Conservation (phyloP, 2,888 invertebrate genomes). For the Melanophora roralis region DNA sequence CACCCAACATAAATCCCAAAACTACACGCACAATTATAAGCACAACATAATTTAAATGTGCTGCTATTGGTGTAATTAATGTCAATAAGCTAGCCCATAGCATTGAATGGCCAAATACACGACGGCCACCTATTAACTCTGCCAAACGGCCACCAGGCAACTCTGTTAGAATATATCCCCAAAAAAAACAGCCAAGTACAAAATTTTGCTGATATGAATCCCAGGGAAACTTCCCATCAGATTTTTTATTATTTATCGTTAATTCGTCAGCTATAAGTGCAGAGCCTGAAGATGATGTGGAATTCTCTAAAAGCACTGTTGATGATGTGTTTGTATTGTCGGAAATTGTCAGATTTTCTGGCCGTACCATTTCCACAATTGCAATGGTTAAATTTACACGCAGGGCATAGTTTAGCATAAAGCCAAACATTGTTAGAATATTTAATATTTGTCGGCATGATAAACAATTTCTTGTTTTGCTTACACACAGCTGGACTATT, state of each 20-base stretch:
- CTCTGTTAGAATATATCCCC: constrained; percentile 94
- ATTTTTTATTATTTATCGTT: constrained; percentile 49
- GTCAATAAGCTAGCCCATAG: constrained; percentile 88
- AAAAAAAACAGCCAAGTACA: constrained; percentile 92
- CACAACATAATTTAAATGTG: constrained; percentile 83
- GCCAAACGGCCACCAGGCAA: constrained; percentile 92
- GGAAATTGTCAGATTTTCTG: constrained; percentile 58
- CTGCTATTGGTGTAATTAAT: constrained; percentile 87
- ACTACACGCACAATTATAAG: constrained; percentile 85
- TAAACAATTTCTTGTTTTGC: constrained; percentile 78
- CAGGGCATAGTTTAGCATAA: constrained; percentile 93
- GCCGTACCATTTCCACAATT: constrained; percentile 87
- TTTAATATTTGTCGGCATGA: constrained; percentile 89
- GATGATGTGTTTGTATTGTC: constrained; percentile 14
- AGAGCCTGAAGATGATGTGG: constrained; percentile 27
- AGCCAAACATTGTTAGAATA: constrained; percentile 90
- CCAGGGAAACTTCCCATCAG: constrained; percentile 83
- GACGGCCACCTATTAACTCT: constrained; percentile 87
- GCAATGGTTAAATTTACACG: constrained; percentile 92
- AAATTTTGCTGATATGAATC: constrained; percentile 87
- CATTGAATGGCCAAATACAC: constrained; percentile 92
- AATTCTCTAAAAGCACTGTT: constrained; percentile 27
- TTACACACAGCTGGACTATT: constrained; percentile 64
- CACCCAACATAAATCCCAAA: constrained; percentile 87
- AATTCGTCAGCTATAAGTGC: background rate